Evolutionary conservation across 2,888 invertebrate genomes (phyloP).

Genomic region (Elgonia sp.): DNA sequence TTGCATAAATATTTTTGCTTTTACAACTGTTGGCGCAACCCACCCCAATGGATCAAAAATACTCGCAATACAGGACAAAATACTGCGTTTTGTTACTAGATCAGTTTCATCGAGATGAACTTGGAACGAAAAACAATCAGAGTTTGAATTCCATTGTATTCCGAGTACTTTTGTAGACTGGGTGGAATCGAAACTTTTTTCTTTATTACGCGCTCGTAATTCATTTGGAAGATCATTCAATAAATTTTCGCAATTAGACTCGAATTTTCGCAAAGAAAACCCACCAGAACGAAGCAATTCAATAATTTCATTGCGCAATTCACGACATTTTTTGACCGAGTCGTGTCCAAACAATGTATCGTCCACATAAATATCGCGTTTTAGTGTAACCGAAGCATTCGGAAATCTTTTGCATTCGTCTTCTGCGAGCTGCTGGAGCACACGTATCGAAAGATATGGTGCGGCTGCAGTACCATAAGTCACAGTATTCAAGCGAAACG

Average conservation of each 20-base stretch:
- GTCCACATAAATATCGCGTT: conserved; percentile 44
- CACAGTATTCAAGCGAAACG: conserved; percentile 1
- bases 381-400: background rate
- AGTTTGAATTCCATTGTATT: background rate
- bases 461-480: conserved; percentile 35
- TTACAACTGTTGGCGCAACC: background rate
- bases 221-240: background rate
- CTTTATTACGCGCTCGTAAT: background rate
- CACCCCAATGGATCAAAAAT: conserved; percentile 18
- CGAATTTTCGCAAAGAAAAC: conserved; percentile 47
- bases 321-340: background rate
- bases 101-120: background rate
- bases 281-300: conserved; percentile 29
- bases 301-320: conserved; percentile 14
- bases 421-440: conserved; percentile 16
- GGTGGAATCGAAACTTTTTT: background rate
- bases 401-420: conserved; percentile 21
- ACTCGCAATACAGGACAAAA: conserved; percentile 5
- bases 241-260: conserved; percentile 20
- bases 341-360: conserved; percentile 40
- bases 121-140: conserved; percentile 20
- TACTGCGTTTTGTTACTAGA: background rate
- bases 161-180: background rate
- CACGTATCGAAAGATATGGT: conserved; percentile 10
- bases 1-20: conserved; percentile 27